A percentile compares a stretch with the other conserved stretches of the same genome.
These are phyloP conservation scores for Anisognathus igniventris DNA, from an alignment of 2,797 vertebrate genomes.

Conservation along the genomic window DNA sequence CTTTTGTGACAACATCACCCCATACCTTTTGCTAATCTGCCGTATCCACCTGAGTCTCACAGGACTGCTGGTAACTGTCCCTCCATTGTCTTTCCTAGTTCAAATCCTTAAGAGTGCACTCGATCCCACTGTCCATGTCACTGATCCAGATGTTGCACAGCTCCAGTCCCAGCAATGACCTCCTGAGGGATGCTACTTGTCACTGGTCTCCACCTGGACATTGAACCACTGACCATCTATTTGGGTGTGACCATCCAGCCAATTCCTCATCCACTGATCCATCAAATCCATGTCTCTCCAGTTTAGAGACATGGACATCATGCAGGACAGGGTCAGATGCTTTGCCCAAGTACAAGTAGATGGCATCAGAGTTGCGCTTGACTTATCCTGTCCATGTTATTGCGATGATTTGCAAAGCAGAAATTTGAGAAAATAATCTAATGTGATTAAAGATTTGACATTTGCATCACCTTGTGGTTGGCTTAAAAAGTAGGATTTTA, in stretches of 20 bases:
- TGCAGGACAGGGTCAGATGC: background rate
- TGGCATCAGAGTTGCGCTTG: background rate
- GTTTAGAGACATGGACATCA: background rate
- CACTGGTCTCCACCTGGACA: background rate
- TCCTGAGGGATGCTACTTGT: background rate
- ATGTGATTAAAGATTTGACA: background rate
- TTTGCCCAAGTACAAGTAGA: background rate
- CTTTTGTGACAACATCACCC: background rate
- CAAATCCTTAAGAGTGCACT: background rate
- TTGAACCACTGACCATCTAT: background rate
- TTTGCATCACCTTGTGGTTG: background rate
- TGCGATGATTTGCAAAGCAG: background rate
- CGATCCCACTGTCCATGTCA: fast-evolving
- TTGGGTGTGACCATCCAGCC: background rate
- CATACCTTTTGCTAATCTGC: background rate
- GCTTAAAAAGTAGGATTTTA: background rate
- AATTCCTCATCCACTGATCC: background rate
- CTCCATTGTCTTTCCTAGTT: background rate
- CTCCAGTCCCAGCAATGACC: fast-evolving
- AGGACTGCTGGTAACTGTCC: background rate
- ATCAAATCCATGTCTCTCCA: background rate
- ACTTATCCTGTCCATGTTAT: background rate
- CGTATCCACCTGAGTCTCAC: background rate
- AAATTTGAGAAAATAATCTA: background rate
- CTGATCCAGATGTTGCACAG: background rate